Evolutionary conservation across 2,797 vertebrate genomes (phyloP).

Genomic region (Synaphobranchus kaupii): DNA sequence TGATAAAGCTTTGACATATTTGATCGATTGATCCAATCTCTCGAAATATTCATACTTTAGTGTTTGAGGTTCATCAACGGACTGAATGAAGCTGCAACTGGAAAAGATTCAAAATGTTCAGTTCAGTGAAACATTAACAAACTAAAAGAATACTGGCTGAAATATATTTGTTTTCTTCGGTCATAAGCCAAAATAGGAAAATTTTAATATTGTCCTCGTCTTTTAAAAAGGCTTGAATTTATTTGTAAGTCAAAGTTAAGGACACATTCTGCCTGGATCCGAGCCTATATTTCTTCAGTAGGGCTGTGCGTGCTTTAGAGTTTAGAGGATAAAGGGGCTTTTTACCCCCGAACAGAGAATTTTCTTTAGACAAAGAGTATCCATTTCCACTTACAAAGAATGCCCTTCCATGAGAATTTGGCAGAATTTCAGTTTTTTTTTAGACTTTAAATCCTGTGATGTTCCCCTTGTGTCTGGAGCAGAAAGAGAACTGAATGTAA

Average conservation of each 20-base stretch:
- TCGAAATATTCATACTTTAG: not conserved
- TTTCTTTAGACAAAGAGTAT: not conserved
- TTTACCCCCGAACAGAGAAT: not conserved
- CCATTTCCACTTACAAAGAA: not conserved
- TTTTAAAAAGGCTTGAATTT: not conserved
- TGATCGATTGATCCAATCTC: not conserved
- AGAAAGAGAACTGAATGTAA: not conserved
- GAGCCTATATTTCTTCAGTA: not conserved
- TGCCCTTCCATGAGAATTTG: not conserved
- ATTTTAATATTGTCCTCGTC: not conserved
- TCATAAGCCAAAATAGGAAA: not conserved
- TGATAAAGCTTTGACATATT: not conserved
- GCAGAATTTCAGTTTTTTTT: not conserved
- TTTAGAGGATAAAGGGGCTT: not conserved
- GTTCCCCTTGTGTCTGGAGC: not conserved
- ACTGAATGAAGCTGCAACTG: not conserved
- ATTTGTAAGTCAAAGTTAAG: conserved; percentile 10
- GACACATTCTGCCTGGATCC: not conserved
- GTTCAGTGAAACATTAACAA: not conserved
- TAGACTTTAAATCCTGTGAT: not conserved
- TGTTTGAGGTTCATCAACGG: not conserved
- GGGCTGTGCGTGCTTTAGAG: not conserved
- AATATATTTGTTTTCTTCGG: not conserved
- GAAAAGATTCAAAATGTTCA: not conserved
- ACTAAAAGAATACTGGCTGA: not conserved